Evolutionary conservation across 2,113 vertebrate species (phyloP).

Genomic region (Aythya baeri): DNA sequence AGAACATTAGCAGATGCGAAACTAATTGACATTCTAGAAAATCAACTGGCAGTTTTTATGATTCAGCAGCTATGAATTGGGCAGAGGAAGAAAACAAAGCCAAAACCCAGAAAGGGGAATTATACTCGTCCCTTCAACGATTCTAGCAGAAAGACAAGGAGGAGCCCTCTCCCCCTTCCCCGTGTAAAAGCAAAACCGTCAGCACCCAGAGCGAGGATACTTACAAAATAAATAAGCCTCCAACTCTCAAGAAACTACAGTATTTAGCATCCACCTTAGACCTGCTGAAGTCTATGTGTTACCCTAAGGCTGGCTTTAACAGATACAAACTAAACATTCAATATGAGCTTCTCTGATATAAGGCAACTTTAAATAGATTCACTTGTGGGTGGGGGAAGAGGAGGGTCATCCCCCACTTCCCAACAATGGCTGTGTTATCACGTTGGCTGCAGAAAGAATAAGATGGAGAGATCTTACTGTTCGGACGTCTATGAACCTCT

Average conservation of each 20-base stretch:
- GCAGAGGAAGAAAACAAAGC: conserved; percentile 33
- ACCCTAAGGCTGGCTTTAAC: conserved; percentile 75
- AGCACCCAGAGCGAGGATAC: conserved; percentile 3
- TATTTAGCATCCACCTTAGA: conserved; percentile 62
- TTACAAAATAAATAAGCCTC: conserved; percentile 67
- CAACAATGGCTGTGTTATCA: conserved; percentile 71
- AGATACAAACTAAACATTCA: conserved; percentile 78
- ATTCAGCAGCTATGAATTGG: conserved; percentile 63
- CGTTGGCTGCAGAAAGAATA: conserved; percentile 60
- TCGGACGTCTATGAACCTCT: conserved; percentile 22
- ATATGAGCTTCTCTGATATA: conserved; percentile 75
- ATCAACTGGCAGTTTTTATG: conserved; percentile 50
- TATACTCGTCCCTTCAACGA: conserved; percentile 5
- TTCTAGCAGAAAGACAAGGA: conserved; percentile 59
- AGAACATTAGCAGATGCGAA: conserved; percentile 53
- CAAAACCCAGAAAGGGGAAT: conserved; percentile 42
- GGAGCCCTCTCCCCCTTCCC: conserved; percentile 5
- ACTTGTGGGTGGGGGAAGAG: conserved; percentile 55
- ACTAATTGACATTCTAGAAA: conserved; percentile 57
- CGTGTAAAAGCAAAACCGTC: background rate
- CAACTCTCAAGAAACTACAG: conserved; percentile 55
- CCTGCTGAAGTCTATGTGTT: conserved; percentile 65
- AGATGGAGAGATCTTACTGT: conserved; percentile 45
- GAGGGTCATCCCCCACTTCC: conserved; percentile 2
- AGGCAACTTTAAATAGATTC: conserved; percentile 81